Base-by-base conservation (phyloP, 2,113 vertebrate species). In the Thryonomys swinderianus region DNA sequence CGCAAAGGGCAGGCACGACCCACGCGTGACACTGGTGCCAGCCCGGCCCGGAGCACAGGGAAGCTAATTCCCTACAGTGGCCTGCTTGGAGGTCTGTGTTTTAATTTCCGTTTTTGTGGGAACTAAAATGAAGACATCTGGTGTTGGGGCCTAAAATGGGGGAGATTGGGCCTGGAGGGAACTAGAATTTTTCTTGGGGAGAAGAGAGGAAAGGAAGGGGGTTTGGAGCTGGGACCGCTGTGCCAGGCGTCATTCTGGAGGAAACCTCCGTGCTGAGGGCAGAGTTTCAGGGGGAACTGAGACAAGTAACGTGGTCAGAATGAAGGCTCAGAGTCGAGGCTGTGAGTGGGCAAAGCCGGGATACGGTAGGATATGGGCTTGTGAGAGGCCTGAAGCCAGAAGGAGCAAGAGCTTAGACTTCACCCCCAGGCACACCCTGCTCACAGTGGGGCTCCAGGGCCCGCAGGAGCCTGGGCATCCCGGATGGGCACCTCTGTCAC, bases 41-140 rank as follows among this genome's bases (percentile, higher is more conserved):
- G 25, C 1, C 71, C 2, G 4, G 34, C 76, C 20, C 48, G 4
- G 45, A 27, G 4, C 10, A 32, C 7, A 3, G 3, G 21, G 48
- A 71, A 23, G 32, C 16, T 37, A 57, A 34, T 13, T 55, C 57
- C 57, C 62, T 21, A 6, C 3, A 3, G 16, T 8, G 4, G 17
- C 51, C 0, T 0, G 10, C 42, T 37, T 12, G 0, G 27, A 13
- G 42, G 66, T n/a, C 62, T 48, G 45, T 48, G 85, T 53, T 90
- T 82, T 40, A 62, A 40, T 74, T 71, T 87, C 78, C 37, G 45
- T 91, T 95, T 53, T 40, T 27, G 59, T 48, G n/a, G n/a, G 30
- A 21, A 80, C 76, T 85, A 27, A 83, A 89, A 67, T 86, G 57
- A 66, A 51, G 82, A 78, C 55, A 32, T n/a, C 40, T 83, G 4